phyloP scores from a whole-genome alignment of 2,113 vertebrate species.

The Bungarus multicinctus region DNA sequence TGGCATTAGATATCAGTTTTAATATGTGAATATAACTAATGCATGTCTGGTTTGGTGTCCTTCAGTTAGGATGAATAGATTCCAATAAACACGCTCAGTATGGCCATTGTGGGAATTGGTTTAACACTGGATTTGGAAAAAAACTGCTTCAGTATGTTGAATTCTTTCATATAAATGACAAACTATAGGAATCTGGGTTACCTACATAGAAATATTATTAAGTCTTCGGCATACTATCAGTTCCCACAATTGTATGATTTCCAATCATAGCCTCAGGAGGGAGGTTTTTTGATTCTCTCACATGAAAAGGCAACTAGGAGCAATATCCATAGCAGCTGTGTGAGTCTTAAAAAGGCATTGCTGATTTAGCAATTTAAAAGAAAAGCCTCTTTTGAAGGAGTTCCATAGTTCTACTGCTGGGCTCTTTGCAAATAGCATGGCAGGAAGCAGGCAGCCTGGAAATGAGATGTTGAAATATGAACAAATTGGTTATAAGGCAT shows the following conservation, averaged over 20 bases:
- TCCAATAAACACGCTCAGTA: background rate
- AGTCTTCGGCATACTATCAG: background rate
- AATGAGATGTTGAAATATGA: background rate
- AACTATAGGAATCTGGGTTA: background rate
- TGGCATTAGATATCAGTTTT: background rate
- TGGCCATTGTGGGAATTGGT: background rate
- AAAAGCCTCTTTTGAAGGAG: background rate
- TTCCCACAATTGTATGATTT: background rate
- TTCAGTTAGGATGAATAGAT: background rate
- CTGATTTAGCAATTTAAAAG: background rate
- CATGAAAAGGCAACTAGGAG: background rate
- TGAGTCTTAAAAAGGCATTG: background rate
- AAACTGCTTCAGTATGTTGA: background rate
- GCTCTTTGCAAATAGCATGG: background rate
- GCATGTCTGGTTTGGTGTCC: background rate
- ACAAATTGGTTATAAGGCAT: background rate
- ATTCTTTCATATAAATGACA: background rate
- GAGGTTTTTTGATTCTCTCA: background rate
- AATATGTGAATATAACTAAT: background rate
- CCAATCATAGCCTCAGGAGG: background rate
- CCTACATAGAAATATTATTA: background rate
- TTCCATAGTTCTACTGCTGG: background rate
- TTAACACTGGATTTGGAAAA: background rate
- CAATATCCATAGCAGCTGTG: background rate
- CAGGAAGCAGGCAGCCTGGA: background rate